Evolutionary conservation across 2,797 vertebrate species (phyloP).

Genomic region (Lutra lutra): DNA sequence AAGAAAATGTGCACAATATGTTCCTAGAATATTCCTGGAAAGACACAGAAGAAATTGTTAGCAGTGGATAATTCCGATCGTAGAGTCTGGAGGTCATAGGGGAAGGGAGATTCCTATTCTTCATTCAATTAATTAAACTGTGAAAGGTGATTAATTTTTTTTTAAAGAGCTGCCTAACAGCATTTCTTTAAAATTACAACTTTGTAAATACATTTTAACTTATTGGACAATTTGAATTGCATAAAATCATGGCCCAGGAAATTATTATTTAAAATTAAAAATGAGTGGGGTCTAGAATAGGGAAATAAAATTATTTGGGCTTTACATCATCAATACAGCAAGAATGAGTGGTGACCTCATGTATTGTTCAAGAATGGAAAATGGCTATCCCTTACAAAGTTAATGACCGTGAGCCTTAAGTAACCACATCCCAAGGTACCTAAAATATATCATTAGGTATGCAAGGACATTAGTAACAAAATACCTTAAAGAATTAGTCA

Average conservation of each 20-base stretch:
- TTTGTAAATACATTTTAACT: background rate
- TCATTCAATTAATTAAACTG: background rate
- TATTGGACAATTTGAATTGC: background rate
- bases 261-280: background rate
- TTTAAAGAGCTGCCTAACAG: background rate
- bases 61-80: background rate
- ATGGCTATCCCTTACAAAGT: background rate
- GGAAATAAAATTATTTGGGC: background rate
- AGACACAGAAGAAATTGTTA: background rate
- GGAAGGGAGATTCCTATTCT: background rate
- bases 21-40: conserved; percentile 6
- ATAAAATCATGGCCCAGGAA: background rate
- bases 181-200: background rate
- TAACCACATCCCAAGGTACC: background rate
- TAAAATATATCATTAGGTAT: background rate
- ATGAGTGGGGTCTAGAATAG: background rate
- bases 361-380: background rate
- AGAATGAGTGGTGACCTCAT: background rate
- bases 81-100: background rate
- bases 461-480: conserved; percentile 6
- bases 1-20: background rate
- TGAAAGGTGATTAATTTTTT: background rate
- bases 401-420: background rate
- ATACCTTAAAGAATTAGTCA: background rate
- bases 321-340: background rate